phyloP scores from a whole-genome alignment of 1,140 invertebrate genomes.

The Parasteatoda tepidariorum region DNA sequence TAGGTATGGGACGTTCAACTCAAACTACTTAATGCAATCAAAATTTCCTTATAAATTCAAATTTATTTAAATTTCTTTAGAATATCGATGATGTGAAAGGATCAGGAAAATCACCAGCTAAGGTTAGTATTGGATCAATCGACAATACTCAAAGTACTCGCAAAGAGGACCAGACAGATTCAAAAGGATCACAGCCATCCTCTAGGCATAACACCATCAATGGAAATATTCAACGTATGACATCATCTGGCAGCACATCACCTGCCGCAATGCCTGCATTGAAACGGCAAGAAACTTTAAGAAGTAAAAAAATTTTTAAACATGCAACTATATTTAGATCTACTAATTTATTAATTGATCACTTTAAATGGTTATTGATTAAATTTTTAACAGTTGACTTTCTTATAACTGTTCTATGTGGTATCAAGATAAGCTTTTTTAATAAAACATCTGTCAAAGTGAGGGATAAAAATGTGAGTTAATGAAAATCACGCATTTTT shows the following conservation, averaged over 20 bases:
- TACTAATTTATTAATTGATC: background rate
- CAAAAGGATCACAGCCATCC: background rate
- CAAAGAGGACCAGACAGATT: conserved; percentile 17
- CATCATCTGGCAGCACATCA: conserved; percentile 37
- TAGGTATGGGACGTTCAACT: no score
- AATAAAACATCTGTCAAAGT: no score
- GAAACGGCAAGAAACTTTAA: conserved; percentile 49
- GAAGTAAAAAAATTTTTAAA: conserved; percentile 25
- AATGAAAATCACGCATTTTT: no score
- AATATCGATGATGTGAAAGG: conserved; percentile 34
- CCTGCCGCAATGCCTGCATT: conserved; percentile 42
- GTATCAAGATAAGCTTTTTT: no score
- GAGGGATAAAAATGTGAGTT: no score
- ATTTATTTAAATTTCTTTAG: no score
- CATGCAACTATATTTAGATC: background rate
- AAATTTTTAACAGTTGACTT: no score
- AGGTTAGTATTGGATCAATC: conserved; percentile 6
- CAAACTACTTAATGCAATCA: no score
- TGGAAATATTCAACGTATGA: conserved; percentile 56
- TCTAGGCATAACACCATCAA: conserved; percentile 54
- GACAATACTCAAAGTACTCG: conserved; percentile 1
- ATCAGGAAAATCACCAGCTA: conserved; percentile 33
- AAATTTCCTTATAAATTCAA: no score
- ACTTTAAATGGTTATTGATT: background rate
- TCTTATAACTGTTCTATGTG: no score